Evolutionary conservation across 1,140 invertebrate genomes (phyloP), one percentile per base, ranked within the genome.

Genomic region (Akabosia matsudoensis): DNA sequence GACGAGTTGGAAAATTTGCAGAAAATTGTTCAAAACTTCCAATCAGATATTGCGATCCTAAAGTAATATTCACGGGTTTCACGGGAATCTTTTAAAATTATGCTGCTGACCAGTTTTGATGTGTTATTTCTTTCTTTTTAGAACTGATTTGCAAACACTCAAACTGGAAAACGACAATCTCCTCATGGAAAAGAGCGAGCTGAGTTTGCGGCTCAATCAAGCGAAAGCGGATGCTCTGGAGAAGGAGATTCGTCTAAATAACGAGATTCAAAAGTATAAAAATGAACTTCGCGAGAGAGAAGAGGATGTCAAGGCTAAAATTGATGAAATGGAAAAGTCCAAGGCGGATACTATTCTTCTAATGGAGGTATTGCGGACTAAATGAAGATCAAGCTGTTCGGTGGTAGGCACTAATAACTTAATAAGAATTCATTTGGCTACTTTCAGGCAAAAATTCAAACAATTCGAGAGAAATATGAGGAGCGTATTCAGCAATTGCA

Each of bases 1-100:
- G 80, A 81, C 45, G 78, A 81, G 74, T 37, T 81, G 28, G 80
- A 81, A 37, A 81, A 81, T 77, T 70, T 81, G 22, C 80, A 81
- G 71, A 78, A 76, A 34, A 79, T 81, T 51, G 76, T 81, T 28
- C 80, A 81, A 76, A 78, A 81, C 33, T 81, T 79, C 33, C 76
- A 79, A 30, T 81, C 80, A 3, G 78, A 81, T 73, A 78, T 81
- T 67, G 67, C 78, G n/a, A 67, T 81, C 0, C 34, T 81, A 28
- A 81, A 79, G 80, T 81, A 77, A 45, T 22, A 22, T 13, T 56
- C 7, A 56, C 54, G 22, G 24, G 10, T n/a, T 56, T 56, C 22
- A 10, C 3, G 14, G 13, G 45, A 45, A 28, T 14, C 33, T 70
- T 77, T 54, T 13, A 64, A 33, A 7, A 52, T n/a, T 24, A 14